phyloP scores from a whole-genome alignment of 2,888 invertebrate genomes.

The Orthosia gracilis region DNA sequence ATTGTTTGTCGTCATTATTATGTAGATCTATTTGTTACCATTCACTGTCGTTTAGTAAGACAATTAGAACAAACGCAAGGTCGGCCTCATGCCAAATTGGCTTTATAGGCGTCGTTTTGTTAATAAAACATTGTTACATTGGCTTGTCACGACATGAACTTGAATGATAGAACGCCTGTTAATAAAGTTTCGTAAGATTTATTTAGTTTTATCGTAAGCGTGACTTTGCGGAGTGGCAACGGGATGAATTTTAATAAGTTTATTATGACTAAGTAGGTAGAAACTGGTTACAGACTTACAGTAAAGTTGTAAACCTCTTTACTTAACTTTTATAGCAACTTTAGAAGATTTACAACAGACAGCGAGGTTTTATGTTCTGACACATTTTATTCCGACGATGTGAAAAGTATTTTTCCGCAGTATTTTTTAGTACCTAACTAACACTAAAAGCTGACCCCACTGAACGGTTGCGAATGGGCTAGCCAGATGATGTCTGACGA shows the following conservation, averaged over 20 bases:
- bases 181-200: conserved; percentile 41
- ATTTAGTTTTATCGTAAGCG: conserved; percentile 42
- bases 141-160: conserved; percentile 62
- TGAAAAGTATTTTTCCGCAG: conserved; percentile 27
- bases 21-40: conserved; percentile 77
- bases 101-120: conserved; percentile 53
- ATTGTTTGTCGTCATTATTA: conserved; percentile 79
- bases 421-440: conserved; percentile 28
- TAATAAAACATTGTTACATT: conserved; percentile 54
- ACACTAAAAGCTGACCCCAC: conserved; percentile 7
- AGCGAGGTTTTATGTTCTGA: conserved; percentile 25
- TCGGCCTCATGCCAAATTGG: conserved; percentile 68
- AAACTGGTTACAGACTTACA: conserved; percentile 42
- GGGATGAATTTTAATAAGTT: conserved; percentile 59
- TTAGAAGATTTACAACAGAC: conserved; percentile 47
- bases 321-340: conserved; percentile 47
- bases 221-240: conserved; percentile 36
- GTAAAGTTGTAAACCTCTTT: conserved; percentile 53
- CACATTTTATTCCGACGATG: conserved; percentile 34
- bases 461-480: background rate
- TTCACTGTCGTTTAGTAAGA: conserved; percentile 77
- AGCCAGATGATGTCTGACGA: background rate
- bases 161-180: conserved; percentile 47
- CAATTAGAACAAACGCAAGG: conserved; percentile 79
- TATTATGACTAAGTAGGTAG: conserved; percentile 37